Evolutionary conservation across 92 coral and sea anemone genomes (phyloP), one percentile per base, ranked within the genome.

Genomic region (Phenganax marumi): DNA sequence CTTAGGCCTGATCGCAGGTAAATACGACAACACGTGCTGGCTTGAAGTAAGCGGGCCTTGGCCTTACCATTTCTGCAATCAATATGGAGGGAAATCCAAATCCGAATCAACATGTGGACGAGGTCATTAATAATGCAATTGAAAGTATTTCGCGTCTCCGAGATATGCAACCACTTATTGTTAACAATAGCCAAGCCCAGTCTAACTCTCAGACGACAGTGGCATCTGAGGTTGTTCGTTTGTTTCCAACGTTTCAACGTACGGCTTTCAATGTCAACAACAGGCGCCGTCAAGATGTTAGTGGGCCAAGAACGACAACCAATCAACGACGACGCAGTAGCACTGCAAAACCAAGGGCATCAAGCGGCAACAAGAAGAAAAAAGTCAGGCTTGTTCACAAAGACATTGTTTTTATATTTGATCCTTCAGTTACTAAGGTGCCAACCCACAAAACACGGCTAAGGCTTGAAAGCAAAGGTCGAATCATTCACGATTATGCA

Each of bases 181-280:
- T 33, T 33, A 33, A 33, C 5, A 33, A 0, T 33, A 5, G 43
- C 43, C 43, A 33, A 33, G 43, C 43, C 63, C 17, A 56, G n/a
- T 21, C 17, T 1, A 56, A 56, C n/a, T 21, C 17, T 21, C 22
- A 56, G 63, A 14, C 17, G 63, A 56, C 63, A 56, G 22, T 56
- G 63, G 63, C 63, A 14, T 56, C 63, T 8, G 63, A 56, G 22
- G 63, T 56, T 14, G 63, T 56, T 14, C 17, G 63, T 2, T 21
- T 56, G 22, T 56, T 56, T 56, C 63, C 63, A 56, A 56, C 63
- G 7, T 56, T 56, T 56, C 63, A 56, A 56, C 17, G 63, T 56
- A 14, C 0, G 22, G 17, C 63, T 4, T 56, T 21, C 63, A 56
- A 14, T 56, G n/a, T 56, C n/a, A 14, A 14, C n/a, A 56, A 7